Evolutionary conservation across 2,797 vertebrate species (phyloP), one percentile per base, ranked within the genome.

Genomic region (Rhinella marina): DNA sequence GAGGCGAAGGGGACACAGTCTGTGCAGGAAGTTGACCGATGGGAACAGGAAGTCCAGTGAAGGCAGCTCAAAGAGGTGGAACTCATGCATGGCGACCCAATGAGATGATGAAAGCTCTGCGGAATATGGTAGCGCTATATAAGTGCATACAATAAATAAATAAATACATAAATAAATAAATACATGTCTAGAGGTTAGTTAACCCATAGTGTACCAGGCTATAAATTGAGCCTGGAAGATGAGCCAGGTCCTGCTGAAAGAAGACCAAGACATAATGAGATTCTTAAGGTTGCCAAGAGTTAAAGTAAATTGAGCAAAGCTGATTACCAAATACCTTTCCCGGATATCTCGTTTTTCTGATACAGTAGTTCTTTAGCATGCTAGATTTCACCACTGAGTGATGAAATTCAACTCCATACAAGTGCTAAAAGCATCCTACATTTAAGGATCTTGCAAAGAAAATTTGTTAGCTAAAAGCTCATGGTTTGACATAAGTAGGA

Each of bases 381-480:
- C 89, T 92, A 88, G 90, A 91, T 90, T 91, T 92, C 91, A 91
- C 88, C 91, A 88, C 1, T 41, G 77, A 92, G 84, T 4, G 17
- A 92, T 91, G 92, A 94, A 93, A 90, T 91, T 92, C 91, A 91
- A 83, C 73, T 92, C 90, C 88, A 90, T 91, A 90, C 57, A 86
- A 81, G 83, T 90, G 90, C 88, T 88, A 62, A 91, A 82, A 84
- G 90, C 88, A 88, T 91, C 90, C 90, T 90, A 75, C 86, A 90
- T 91, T 92, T 85, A 70, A 57, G 91, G 90, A 89, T 92, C 92
- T 92, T 84, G 84, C 90, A 92, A 92, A 91, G 90, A 72, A 89
- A 93, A 93, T 94, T 92, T 94, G 91, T 91, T 88, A 90, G 88
- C 92, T 93, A 91, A 94, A 92, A 94, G 91, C 92, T 92, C 88